phyloP scores from a whole-genome alignment of 2,888 invertebrate genomes.

The Anoncus sp. region DNA sequence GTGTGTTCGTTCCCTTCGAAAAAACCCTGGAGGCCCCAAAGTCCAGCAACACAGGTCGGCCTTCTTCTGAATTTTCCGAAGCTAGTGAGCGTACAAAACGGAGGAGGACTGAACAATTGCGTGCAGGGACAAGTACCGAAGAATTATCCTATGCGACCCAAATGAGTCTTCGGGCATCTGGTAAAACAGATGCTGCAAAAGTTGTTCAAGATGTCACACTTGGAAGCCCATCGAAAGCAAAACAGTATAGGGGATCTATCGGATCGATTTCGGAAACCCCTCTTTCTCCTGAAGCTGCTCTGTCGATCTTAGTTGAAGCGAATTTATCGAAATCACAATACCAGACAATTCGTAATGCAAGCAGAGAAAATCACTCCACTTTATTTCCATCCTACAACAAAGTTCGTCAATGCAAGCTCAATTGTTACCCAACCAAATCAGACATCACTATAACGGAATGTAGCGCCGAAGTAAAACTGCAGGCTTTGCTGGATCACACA shows the following conservation, averaged over 20 bases:
- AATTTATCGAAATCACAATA: slow-evolving; percentile 46
- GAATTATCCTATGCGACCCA: slow-evolving; percentile 40
- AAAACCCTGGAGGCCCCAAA: too few species aligned
- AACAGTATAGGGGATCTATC: not conserved
- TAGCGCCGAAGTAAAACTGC: too few species aligned
- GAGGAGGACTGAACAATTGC: slow-evolving; percentile 50
- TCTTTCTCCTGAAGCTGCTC: slow-evolving; percentile 23
- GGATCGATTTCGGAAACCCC: slow-evolving; percentile 26
- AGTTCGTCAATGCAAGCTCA: too few species aligned
- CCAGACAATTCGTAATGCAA: slow-evolving; percentile 31
- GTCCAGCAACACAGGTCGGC: too few species aligned
- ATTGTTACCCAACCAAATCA: too few species aligned
- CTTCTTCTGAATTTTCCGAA: slow-evolving; percentile 50
- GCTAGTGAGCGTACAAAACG: slow-evolving; percentile 49
- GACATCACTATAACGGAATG: too few species aligned
- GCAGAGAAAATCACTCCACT: too few species aligned
- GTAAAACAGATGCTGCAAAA: slow-evolving; percentile 35
- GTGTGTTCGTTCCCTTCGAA: too few species aligned
- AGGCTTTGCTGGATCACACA: too few species aligned
- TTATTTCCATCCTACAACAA: too few species aligned
- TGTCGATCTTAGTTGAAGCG: slow-evolving; percentile 55
- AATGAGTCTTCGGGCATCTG: slow-evolving; percentile 45
- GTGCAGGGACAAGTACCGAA: slow-evolving; percentile 39
- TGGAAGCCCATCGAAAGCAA: slow-evolving; percentile 10
- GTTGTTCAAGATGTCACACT: slow-evolving; percentile 48